phyloP scores from a whole-genome alignment of 2,113 vertebrate genomes.

The Gymnorhina tibicen region DNA sequence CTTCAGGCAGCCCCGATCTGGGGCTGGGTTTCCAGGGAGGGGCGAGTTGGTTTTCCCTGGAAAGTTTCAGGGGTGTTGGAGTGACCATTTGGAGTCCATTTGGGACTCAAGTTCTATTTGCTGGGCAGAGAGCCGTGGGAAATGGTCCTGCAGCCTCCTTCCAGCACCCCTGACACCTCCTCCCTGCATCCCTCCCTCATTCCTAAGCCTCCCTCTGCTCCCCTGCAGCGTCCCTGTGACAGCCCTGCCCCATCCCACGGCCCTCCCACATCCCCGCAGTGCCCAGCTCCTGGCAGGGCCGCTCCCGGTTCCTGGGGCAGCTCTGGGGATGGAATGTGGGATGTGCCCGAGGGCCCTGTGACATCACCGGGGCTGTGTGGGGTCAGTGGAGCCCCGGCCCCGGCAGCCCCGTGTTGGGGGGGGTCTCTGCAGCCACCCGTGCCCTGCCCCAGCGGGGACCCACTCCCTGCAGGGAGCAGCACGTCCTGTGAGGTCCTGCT shows the following conservation, averaged over 20 bases:
- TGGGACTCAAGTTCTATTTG: neutral
- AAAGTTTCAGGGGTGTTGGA: slow-evolving; percentile 4
- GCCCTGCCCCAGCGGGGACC: neutral
- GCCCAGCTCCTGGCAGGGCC: neutral
- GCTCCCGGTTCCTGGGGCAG: neutral
- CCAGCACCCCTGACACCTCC: neutral
- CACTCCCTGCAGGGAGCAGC: neutral
- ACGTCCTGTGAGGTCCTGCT: neutral
- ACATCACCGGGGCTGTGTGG: neutral
- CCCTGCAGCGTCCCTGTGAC: too few relatives aligned
- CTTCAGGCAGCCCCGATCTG: neutral
- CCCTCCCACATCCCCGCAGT: neutral
- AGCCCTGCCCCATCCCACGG: neutral
- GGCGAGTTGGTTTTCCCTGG: neutral
- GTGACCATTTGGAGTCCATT: neutral
- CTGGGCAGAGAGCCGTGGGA: neutral
- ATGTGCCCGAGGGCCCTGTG: neutral
- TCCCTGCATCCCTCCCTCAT: neutral
- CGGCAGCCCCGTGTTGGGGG: neutral
- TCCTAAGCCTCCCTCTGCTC: neutral
- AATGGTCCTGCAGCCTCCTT: neutral
- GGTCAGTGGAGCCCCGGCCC: neutral
- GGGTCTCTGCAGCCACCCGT: neutral
- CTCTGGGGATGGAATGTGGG: neutral
- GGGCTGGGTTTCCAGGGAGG: neutral